Percentiles rank a stretch among this genome's conserved stretches.
These are phyloP conservation scores for Alauda arvensis DNA, from an alignment of 2,797 vertebrate genomes.

Conservation along the genomic window DNA sequence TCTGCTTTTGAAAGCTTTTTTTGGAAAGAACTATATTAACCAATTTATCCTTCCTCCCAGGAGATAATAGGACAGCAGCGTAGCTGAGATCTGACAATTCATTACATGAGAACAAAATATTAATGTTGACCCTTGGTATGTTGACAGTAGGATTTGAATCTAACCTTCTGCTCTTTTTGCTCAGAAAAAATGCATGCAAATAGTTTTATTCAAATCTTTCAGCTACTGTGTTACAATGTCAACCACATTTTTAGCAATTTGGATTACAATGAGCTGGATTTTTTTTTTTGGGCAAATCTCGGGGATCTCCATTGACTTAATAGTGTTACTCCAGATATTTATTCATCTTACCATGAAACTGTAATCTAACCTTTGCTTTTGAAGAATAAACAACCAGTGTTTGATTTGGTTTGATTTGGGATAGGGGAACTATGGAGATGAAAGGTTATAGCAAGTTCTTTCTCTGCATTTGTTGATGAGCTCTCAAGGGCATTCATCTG, in stretches of 20 bases:
- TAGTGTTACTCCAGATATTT: background rate
- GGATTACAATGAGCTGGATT: background rate
- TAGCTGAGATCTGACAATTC: slow-evolving; percentile 38
- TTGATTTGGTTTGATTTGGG: background rate
- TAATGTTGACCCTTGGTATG: background rate
- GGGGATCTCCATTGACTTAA: background rate
- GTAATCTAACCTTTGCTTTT: background rate
- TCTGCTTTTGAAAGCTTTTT: slow-evolving; percentile 48
- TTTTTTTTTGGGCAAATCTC: background rate
- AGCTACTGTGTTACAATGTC: slow-evolving; percentile 4
- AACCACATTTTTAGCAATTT: background rate
- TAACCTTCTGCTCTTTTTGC: background rate
- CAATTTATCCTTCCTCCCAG: slow-evolving; percentile 49
- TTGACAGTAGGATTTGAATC: slow-evolving; percentile 4
- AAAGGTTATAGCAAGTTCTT: background rate
- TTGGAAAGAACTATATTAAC: slow-evolving; percentile 39
- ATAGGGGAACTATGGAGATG: background rate
- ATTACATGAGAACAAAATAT: slow-evolving; percentile 33
- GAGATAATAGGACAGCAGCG: slow-evolving; percentile 15
- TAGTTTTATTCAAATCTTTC: background rate
- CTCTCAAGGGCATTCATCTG: background rate
- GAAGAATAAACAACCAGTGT: background rate
- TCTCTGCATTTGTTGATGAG: background rate
- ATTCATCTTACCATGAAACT: background rate
- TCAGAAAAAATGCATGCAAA: background rate